Evolutionary conservation across 2,888 invertebrate species (phyloP).

Genomic region (Neoascia interrupta): DNA sequence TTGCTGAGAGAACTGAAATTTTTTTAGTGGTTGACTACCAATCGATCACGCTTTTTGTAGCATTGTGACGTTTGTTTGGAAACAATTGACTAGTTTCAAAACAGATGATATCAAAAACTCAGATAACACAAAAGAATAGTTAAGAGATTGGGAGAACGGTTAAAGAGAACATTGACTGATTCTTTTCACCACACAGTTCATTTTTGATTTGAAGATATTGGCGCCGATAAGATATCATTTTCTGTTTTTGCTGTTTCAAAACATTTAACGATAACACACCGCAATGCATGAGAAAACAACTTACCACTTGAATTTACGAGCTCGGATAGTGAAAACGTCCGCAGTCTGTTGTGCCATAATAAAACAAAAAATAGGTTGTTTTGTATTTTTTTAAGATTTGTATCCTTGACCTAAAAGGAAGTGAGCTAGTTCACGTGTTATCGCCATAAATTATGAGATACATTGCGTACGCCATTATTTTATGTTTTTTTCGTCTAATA

Average conservation of each 20-base stretch:
- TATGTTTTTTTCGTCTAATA: background rate
- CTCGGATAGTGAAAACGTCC: conserved; percentile 23
- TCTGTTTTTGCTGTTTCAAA: conserved; percentile 6
- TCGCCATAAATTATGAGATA: conserved; percentile 10
- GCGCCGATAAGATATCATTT: conserved; percentile 35
- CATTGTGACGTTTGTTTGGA: too few species aligned
- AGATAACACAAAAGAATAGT: too few species aligned
- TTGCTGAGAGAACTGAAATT: too few species aligned
- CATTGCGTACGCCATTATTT: background rate
- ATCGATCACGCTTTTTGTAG: too few species aligned
- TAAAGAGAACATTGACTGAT: conserved; percentile 9
- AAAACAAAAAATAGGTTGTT: too few species aligned
- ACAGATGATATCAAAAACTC: too few species aligned
- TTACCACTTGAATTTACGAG: conserved; percentile 36
- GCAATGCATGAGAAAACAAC: conserved; percentile 14
- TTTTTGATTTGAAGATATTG: conserved; percentile 29
- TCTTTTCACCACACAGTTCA: conserved; percentile 16
- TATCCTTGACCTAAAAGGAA: conserved; percentile 2
- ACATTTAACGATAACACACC: conserved; percentile 30
- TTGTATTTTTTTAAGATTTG: too few species aligned
- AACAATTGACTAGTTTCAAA: too few species aligned
- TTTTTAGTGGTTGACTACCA: too few species aligned
- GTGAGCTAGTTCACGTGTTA: too few species aligned
- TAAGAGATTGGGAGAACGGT: background rate
- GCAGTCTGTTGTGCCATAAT: background rate